These are phyloP conservation scores for Empidonax traillii DNA, from an alignment of 2,113 vertebrate species.

Conservation along the genomic window DNA sequence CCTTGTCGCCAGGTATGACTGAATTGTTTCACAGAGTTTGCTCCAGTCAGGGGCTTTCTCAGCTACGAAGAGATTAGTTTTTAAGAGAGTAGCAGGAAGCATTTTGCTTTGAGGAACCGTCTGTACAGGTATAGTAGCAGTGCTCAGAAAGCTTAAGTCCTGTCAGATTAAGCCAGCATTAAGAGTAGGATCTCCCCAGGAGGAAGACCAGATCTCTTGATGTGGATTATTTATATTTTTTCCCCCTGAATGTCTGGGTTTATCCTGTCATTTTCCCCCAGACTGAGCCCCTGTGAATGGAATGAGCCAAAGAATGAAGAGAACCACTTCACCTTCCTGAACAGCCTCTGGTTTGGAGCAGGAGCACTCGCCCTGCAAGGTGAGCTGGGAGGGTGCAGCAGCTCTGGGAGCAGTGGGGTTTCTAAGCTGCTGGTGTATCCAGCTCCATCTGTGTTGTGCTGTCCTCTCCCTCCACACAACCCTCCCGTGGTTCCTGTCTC, in stretches of 20 bases:
- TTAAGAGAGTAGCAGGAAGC: not conserved
- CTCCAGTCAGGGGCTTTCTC: not conserved
- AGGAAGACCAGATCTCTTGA: not conserved
- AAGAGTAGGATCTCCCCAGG: not conserved
- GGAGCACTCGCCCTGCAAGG: conserved; percentile 88
- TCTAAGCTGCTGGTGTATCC: not conserved
- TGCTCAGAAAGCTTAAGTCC: not conserved
- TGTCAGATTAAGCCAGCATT: not conserved
- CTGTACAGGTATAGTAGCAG: not conserved
- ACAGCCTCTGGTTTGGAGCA: conserved; percentile 89
- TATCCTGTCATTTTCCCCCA: conserved; percentile 19
- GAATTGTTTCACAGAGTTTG: not conserved
- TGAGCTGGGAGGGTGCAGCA: conserved; percentile 25
- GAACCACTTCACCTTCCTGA: conserved; percentile 80
- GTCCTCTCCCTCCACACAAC: fast-evolving
- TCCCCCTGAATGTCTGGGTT: not conserved
- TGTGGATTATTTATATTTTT: not conserved
- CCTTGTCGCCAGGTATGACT: conserved; percentile 80
- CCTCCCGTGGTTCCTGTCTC: fast-evolving
- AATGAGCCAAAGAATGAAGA: conserved; percentile 75
- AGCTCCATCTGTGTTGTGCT: not conserved
- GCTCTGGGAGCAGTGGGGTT: fast-evolving
- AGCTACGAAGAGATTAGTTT: not conserved
- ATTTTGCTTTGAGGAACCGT: not conserved
- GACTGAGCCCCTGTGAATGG: conserved; percentile 89